phyloP scores from a whole-genome alignment of 2,797 vertebrate genomes.

The Sparus aurata region DNA sequence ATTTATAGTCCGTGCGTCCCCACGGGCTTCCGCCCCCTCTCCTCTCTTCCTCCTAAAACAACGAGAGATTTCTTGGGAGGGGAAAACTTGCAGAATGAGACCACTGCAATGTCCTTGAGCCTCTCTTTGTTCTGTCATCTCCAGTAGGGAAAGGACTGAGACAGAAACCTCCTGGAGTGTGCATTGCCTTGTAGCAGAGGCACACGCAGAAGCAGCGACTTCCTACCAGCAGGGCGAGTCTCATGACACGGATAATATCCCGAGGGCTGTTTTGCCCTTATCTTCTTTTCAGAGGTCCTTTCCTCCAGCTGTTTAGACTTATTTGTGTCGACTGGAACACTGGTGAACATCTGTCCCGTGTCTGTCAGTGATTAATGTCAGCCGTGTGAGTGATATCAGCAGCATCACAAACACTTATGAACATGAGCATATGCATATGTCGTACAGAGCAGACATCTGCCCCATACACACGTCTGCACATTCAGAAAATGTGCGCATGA shows the following conservation, averaged over 20 bases:
- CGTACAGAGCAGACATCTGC: slow-evolving; percentile 43
- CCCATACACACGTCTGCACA: slow-evolving; percentile 2
- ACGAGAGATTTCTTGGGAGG: slow-evolving; percentile 17
- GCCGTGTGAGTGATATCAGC: slow-evolving; percentile 55
- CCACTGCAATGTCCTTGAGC: slow-evolving; percentile 42
- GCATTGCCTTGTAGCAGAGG: slow-evolving; percentile 29
- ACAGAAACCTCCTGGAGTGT: slow-evolving; percentile 52
- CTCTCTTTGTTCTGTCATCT: slow-evolving; percentile 50
- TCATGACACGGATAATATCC: slow-evolving; percentile 46
- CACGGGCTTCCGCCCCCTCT: slow-evolving; percentile 41
- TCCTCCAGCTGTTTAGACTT: slow-evolving; percentile 68
- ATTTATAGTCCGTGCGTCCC: slow-evolving; percentile 60
- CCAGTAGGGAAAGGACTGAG: slow-evolving; percentile 9
- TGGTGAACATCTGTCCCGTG: slow-evolving; percentile 69
- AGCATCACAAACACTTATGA: slow-evolving; percentile 51
- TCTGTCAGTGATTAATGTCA: slow-evolving; percentile 65
- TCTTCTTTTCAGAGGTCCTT: slow-evolving; percentile 44
- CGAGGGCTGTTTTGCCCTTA: slow-evolving; percentile 49
- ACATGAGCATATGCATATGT: slow-evolving; percentile 44
- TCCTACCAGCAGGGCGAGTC: slow-evolving; percentile 28
- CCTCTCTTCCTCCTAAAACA: slow-evolving; percentile 41
- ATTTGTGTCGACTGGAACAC: slow-evolving; percentile 60
- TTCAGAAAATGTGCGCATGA: slow-evolving; percentile 41
- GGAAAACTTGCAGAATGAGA: slow-evolving; percentile 27
- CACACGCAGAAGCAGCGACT: slow-evolving; percentile 28